Evolutionary conservation across 2,797 vertebrate genomes (phyloP).

Genomic region (Sebastes jordani): DNA sequence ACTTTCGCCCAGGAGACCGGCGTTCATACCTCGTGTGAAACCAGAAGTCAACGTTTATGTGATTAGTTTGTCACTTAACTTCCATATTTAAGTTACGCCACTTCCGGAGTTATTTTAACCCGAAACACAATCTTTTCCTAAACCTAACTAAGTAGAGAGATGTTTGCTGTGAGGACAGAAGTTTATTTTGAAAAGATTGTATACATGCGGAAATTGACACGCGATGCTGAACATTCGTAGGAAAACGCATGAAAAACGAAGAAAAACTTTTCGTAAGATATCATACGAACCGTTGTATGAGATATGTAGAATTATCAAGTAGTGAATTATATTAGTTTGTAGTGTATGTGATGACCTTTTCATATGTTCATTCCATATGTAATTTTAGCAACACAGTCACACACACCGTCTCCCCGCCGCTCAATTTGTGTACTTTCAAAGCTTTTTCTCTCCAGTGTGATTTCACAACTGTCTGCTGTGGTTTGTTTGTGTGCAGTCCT

Average conservation of each 20-base stretch:
- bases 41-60: neutral
- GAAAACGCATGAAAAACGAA: neutral
- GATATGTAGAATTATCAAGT: neutral
- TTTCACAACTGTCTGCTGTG: conserved; percentile 12
- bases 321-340: neutral
- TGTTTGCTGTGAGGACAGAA: neutral
- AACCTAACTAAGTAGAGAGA: neutral
- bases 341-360: neutral
- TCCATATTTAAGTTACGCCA: neutral
- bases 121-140: neutral
- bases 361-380: neutral
- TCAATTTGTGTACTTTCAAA: conserved; percentile 11
- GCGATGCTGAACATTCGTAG: neutral
- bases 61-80: too few species aligned
- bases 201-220: neutral
- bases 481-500: conserved; percentile 27
- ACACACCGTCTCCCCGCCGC: neutral
- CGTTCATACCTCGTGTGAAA: too few species aligned
- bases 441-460: conserved; percentile 17
- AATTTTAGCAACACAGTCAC: conserved; percentile 23
- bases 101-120: neutral
- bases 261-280: neutral
- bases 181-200: neutral
- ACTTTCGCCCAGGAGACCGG: neutral
- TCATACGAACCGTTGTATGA: neutral